Conservation (phyloP, 2,888 invertebrate species). For the Mystacides longicornis region DNA sequence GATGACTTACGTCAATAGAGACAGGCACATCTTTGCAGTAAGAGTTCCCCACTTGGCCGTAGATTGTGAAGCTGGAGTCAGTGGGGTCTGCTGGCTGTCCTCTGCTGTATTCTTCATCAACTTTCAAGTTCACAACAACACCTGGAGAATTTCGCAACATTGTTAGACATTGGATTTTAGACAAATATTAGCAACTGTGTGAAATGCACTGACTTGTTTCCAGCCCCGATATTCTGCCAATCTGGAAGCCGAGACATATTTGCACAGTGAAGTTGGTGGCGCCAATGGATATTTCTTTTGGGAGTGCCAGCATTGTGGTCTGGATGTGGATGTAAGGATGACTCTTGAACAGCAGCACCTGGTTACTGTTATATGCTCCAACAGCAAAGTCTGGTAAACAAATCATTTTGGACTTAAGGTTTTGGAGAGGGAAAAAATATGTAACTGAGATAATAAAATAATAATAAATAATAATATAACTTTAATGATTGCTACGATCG, state of each 20-base stretch:
- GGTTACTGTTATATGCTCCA: constrained; percentile 51
- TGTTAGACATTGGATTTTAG: no score
- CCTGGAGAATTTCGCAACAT: no score
- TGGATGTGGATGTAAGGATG: constrained; percentile 37
- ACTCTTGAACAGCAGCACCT: constrained; percentile 47
- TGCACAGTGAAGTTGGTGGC: constrained; percentile 37
- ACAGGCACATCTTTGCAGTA: constrained; percentile 38
- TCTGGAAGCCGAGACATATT: constrained; percentile 36
- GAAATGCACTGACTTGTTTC: no score
- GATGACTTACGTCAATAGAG: constrained; percentile 37
- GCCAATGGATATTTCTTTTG: constrained; percentile 37
- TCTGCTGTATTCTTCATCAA: constrained; percentile 33
- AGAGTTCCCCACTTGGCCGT: constrained; percentile 31
- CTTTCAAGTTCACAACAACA: constrained; percentile 34
- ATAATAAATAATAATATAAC: no score
- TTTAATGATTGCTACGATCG: no score
- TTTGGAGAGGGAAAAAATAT: no score
- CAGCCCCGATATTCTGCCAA: no score
- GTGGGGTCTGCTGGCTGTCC: constrained; percentile 26
- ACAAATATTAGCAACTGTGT: no score
- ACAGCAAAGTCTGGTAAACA: constrained; percentile 55
- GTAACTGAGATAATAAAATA: no score
- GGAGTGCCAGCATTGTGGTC: constrained; percentile 34
- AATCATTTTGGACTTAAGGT: no score
- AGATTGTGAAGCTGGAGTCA: constrained; percentile 8